Conservation (phyloP, 2,797 vertebrate species). For the Sebastes trivittatus region DNA sequence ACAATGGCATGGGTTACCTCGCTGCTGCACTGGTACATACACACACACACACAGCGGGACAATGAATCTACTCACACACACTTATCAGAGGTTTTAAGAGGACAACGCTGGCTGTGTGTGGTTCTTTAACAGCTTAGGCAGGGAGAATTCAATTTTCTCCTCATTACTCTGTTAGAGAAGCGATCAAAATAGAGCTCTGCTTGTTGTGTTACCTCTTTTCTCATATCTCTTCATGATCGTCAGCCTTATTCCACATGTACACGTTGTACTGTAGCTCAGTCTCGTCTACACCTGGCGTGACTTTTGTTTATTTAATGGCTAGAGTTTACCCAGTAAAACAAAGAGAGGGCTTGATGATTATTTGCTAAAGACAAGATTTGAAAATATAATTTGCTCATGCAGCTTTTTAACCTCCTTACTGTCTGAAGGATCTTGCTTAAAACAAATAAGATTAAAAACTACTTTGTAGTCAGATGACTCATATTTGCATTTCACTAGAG, state of each 20-base stretch:
- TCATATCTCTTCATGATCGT: not conserved
- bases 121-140: not conserved
- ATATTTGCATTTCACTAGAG: slow-evolving; percentile 19
- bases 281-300: not conserved
- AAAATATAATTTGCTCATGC: not conserved
- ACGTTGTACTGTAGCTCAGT: not conserved
- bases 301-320: not conserved
- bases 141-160: slow-evolving; percentile 17
- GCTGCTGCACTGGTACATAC: slow-evolving; percentile 90
- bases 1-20: slow-evolving; percentile 94
- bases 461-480: not conserved
- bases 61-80: not conserved
- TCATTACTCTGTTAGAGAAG: slow-evolving; percentile 13
- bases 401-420: not conserved
- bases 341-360: not conserved
- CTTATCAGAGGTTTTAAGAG: slow-evolving; percentile 2
- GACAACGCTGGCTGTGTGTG: slow-evolving; percentile 7
- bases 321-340: not conserved
- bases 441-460: not conserved
- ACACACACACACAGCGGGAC: not conserved
- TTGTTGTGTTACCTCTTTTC: not conserved
- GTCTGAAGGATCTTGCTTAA: not conserved
- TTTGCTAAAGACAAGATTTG: not conserved
- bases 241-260: not conserved
- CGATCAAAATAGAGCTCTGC: not conserved